Conservation (phyloP, 2,888 invertebrate species). For the Torymus tubicola region DNA sequence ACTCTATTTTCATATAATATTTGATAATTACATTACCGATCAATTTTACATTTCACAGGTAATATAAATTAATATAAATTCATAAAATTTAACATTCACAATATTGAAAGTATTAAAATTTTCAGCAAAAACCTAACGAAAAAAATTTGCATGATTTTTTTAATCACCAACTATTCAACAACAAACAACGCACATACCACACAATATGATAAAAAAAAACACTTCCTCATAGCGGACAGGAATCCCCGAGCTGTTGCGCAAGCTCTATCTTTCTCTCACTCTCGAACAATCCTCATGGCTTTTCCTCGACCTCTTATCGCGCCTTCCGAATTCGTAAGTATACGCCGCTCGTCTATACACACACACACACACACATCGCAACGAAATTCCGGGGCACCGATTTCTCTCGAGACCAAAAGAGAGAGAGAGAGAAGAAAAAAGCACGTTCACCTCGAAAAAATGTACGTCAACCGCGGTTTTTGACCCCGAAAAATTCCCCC, state of each 20-base stretch:
- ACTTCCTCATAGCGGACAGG: too few relatives aligned
- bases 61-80: too few relatives aligned
- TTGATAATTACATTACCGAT: too few relatives aligned
- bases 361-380: not conserved
- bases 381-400: constrained; percentile 52
- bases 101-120: too few relatives aligned
- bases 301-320: constrained; percentile 10
- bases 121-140: too few relatives aligned
- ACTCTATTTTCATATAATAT: too few relatives aligned
- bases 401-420: constrained; percentile 51
- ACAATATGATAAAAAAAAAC: too few relatives aligned
- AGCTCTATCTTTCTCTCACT: not conserved
- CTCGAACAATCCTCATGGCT: constrained; percentile 28
- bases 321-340: constrained; percentile 30
- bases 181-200: too few relatives aligned
- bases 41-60: too few relatives aligned
- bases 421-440: constrained; percentile 31
- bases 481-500: constrained; percentile 49
- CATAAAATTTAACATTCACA: too few relatives aligned
- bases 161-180: too few relatives aligned
- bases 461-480: constrained; percentile 48
- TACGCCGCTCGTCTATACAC: not conserved
- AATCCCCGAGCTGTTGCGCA: constrained; percentile 26
- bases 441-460: constrained; percentile 37
- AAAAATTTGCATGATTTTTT: too few relatives aligned